Evolutionary conservation across 2,888 invertebrate genomes (phyloP), one percentile per base, ranked within the genome.

Genomic region (Rutpela maculata): DNA sequence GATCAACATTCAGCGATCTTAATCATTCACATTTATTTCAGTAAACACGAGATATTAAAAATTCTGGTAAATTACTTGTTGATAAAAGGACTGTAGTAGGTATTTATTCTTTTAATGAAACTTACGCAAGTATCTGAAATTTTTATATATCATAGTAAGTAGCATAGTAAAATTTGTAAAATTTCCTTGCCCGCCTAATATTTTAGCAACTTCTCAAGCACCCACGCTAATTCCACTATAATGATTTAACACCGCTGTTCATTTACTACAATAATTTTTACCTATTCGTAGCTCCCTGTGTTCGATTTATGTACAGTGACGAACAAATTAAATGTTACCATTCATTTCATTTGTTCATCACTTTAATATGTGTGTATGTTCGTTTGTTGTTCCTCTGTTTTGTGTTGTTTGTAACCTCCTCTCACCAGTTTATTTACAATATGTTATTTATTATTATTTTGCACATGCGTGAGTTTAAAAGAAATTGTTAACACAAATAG

Each of bases 261-360:
- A 65, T 50, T 43, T 65, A 43, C 19, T 43, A 1, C 7, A 43
- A 12, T 18, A 38, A 43, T 65, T 18, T 19, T 1, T 65, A 43
- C 22, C 19, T 22, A 19, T 10, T 43, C 18, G 19, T 43, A 43
- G 11, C 18, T 35, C 1, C 31, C 17, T 18, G 11, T 65, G 12
- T 43, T 19, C 7, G 11, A 31, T n/a, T 63, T 18, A 38, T 38
- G 43, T 15, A 38, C 35, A 63, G 9, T 63, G 38, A 15, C 63
- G 9, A 12, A 50, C 18, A 19, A 65, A 65, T 31, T 65, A 38
- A 65, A 43, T 65, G 19, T 43, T 43, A 7, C 10, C 19, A 3
- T 18, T 65, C 38, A 63, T 63, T 65, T 62, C 31, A 31, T 62
- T 17, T 18, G 35, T 63, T 63, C 7, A 35, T n/a, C 35, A 63